Conservation (phyloP, 2,888 invertebrate genomes). For the Reticulitermes lucifugus region DNA sequence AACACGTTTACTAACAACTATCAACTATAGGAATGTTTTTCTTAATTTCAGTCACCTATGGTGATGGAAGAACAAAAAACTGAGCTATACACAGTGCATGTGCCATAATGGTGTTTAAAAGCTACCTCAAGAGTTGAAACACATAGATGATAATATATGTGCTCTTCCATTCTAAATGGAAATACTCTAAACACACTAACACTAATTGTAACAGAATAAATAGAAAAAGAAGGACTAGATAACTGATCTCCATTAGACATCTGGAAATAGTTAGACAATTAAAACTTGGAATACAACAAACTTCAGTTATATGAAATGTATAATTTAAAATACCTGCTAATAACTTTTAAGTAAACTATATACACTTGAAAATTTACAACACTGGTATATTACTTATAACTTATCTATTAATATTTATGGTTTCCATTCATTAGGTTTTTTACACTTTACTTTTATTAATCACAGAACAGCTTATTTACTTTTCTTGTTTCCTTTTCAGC, state of each 20-base stretch:
- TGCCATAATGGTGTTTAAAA: too few species aligned
- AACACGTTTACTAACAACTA: background rate
- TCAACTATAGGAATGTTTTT: background rate
- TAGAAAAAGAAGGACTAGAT: constrained; percentile 40
- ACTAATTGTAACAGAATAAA: constrained; percentile 32
- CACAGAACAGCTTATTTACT: constrained; percentile 11
- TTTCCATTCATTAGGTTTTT: background rate
- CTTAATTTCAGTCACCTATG: background rate
- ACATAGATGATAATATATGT: background rate
- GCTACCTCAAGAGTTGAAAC: too few species aligned
- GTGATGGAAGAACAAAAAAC: background rate
- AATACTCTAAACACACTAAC: background rate
- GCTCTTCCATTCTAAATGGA: constrained; percentile 20
- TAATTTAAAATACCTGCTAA: constrained; percentile 31
- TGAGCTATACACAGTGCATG: background rate
- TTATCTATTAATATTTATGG: background rate
- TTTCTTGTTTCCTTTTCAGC: background rate
- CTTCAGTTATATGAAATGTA: constrained; percentile 13
- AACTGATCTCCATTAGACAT: constrained; percentile 13
- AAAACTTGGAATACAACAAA: constrained; percentile 24
- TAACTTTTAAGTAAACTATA: constrained; percentile 31
- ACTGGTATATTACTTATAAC: constrained; percentile 15
- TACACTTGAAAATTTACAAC: constrained; percentile 25
- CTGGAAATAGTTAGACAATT: constrained; percentile 10
- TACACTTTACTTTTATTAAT: constrained; percentile 20